Evolutionary conservation across 2,113 vertebrate genomes (phyloP).

Genomic region (Crypturellus undulatus): DNA sequence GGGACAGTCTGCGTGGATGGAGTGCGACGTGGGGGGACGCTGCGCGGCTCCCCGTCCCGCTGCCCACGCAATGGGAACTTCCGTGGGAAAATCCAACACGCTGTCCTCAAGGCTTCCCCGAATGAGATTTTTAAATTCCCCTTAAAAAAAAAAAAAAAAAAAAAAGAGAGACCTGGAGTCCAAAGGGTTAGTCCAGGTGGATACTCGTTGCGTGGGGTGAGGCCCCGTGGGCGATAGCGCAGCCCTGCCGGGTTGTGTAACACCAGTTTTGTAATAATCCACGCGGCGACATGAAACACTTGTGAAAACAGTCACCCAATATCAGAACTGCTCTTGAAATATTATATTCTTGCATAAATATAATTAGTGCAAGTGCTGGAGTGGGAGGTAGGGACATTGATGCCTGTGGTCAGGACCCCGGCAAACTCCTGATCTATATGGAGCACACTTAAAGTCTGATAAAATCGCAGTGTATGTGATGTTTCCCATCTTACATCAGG

Average conservation of each 20-base stretch:
- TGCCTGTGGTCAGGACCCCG: background rate
- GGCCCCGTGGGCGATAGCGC: background rate
- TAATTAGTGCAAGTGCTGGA: background rate
- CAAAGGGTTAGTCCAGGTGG: background rate
- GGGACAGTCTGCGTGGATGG: too few relatives aligned
- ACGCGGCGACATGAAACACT: background rate
- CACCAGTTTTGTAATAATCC: background rate
- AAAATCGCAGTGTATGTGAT: background rate
- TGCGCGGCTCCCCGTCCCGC: too few relatives aligned
- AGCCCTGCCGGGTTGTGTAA: background rate
- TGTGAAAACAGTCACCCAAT: background rate
- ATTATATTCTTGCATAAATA: background rate
- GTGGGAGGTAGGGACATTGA: background rate
- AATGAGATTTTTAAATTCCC: background rate
- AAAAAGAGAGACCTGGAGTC: background rate
- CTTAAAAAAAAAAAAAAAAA: background rate
- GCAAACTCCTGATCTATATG: too few relatives aligned
- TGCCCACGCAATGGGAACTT: background rate
- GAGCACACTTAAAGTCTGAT: background rate
- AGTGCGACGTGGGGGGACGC: too few relatives aligned
- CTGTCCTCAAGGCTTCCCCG: background rate
- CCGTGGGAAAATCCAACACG: too few relatives aligned
- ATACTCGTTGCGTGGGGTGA: accelerated
- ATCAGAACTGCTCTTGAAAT: background rate
- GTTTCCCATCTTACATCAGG: background rate